A percentile compares a stretch with the other conserved stretches of the same genome.
phyloP scores from a whole-genome alignment of 2,113 vertebrate genomes.

The Balaeniceps rex region DNA sequence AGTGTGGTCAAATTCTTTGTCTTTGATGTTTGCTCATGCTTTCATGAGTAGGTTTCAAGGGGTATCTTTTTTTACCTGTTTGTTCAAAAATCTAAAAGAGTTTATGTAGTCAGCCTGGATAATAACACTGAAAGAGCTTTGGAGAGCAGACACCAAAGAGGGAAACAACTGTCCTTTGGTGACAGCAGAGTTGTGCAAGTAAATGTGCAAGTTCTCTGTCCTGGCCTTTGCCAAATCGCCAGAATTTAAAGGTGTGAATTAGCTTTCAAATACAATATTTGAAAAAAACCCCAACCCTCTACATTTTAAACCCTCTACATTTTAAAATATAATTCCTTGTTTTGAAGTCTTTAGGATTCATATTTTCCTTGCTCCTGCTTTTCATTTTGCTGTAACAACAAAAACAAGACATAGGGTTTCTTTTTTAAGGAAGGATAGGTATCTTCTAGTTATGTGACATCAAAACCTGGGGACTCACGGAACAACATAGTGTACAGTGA shows the following conservation, averaged over 20 bases:
- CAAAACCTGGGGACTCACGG: background rate
- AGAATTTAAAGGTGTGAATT: background rate
- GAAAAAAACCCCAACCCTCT: background rate
- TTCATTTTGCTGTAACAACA: background rate
- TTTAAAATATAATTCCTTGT: background rate
- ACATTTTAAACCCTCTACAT: background rate
- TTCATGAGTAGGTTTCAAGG: background rate
- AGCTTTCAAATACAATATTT: background rate
- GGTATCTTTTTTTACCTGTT: background rate
- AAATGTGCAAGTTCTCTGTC: background rate
- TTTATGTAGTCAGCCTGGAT: background rate
- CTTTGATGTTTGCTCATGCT: background rate
- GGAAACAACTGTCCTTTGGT: background rate
- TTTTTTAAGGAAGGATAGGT: background rate
- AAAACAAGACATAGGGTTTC: background rate
- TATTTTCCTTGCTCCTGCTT: background rate
- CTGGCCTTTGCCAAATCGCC: background rate
- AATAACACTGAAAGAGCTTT: background rate
- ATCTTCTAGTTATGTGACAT: background rate
- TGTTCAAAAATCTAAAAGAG: background rate
- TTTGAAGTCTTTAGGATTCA: background rate
- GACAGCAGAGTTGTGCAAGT: background rate
- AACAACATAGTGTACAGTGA: background rate
- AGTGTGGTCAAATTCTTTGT: accelerated
- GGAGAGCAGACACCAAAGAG: background rate